Evolutionary conservation across 2,888 invertebrate species (phyloP).

Genomic region (Brenthis daphne): DNA sequence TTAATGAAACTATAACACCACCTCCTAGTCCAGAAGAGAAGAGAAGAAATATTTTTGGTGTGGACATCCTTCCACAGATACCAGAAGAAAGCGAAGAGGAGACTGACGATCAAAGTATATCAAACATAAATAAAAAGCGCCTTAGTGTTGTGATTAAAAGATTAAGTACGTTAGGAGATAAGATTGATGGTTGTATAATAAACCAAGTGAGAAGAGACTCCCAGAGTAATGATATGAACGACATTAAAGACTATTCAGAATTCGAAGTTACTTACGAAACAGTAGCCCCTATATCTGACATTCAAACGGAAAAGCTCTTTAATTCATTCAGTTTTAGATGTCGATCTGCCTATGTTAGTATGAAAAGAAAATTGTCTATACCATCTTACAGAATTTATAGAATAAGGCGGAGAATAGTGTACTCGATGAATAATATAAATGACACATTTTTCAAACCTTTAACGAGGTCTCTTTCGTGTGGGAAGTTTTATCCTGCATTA

Average conservation of each 20-base stretch:
- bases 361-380: conserved; percentile 66
- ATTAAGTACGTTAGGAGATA: conserved; percentile 77
- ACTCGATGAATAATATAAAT: conserved; percentile 64
- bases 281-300: conserved; percentile 69
- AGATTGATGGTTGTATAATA: conserved; percentile 73
- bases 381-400: conserved; percentile 73
- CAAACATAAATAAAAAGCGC: conserved; percentile 58
- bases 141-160: conserved; percentile 75
- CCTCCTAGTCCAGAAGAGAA: conserved; percentile 76
- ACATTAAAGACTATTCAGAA: conserved; percentile 63
- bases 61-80: conserved; percentile 79
- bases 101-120: conserved; percentile 50
- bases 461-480: conserved; percentile 69
- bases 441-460: conserved; percentile 75
- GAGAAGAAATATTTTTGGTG: conserved; percentile 73
- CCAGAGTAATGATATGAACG: conserved; percentile 52
- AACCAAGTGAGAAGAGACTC: conserved; percentile 71
- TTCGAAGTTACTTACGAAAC: conserved; percentile 72
- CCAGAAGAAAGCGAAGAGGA: conserved; percentile 77
- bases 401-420: conserved; percentile 61
- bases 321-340: conserved; percentile 73
- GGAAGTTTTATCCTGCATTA: conserved; percentile 75
- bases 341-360: conserved; percentile 65
- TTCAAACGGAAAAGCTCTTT: conserved; percentile 71
- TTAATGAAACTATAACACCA: conserved; percentile 64